Conservation (phyloP, 2,888 invertebrate species). For the Anagyrus pseudococci region DNA sequence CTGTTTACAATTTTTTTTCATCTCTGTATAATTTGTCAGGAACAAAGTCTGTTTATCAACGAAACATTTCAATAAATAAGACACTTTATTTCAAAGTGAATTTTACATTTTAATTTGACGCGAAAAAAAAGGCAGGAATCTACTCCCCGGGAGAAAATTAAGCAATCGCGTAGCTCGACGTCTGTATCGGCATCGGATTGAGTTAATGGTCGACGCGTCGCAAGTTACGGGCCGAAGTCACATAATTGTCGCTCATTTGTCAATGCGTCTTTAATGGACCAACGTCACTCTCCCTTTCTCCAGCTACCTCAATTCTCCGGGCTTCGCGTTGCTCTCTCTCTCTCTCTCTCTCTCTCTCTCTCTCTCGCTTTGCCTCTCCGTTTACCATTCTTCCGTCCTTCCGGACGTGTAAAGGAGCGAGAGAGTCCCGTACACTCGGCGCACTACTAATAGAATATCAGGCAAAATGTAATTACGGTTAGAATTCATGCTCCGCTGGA, state of each 20-base stretch:
- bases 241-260: constrained; percentile 37
- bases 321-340: background rate
- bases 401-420: constrained; percentile 30
- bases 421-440: constrained; percentile 38
- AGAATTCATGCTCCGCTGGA: constrained; percentile 61
- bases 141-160: too few species aligned
- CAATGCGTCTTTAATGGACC: constrained; percentile 24
- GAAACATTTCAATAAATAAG: too few species aligned
- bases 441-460: constrained; percentile 62
- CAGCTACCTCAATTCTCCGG: background rate
- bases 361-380: too few species aligned
- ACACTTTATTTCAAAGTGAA: too few species aligned
- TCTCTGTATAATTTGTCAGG: too few species aligned
- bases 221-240: background rate
- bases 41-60: too few species aligned
- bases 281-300: constrained; percentile 13
- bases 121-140: too few species aligned
- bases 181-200: background rate
- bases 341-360: constrained; percentile 2
- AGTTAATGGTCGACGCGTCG: background rate
- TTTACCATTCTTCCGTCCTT: too few species aligned
- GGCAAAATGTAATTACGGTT: constrained; percentile 61
- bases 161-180: too few species aligned
- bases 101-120: too few species aligned
- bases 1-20: too few species aligned